Conservation (phyloP, 2,797 vertebrate genomes). For the Rhodeus uyekii region DNA sequence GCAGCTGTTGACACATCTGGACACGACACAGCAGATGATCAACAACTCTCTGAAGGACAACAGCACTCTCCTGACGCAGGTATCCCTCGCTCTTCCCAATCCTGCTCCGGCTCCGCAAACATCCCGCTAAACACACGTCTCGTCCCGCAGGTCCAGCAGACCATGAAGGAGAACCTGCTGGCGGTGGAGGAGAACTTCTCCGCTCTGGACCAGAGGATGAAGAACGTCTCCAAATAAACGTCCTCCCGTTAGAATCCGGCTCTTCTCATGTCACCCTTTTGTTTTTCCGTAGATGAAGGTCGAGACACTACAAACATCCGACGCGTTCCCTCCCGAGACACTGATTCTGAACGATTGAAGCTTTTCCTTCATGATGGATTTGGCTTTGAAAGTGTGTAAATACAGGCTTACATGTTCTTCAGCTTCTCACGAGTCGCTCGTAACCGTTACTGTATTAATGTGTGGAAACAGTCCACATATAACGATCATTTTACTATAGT, state of each 20-base stretch:
- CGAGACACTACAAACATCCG: conserved; percentile 60
- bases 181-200: conserved; percentile 87
- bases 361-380: not conserved
- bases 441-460: conserved; percentile 74
- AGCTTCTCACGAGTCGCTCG: conserved; percentile 68
- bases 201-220: conserved; percentile 85
- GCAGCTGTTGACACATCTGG: conserved; percentile 92
- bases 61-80: conserved; percentile 83
- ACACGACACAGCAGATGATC: conserved; percentile 94
- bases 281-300: conserved; percentile 55
- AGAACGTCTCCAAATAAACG: conserved; percentile 85
- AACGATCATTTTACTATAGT: conserved; percentile 67
- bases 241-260: conserved; percentile 15
- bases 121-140: too few species aligned
- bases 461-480: conserved; percentile 62
- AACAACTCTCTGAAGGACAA: conserved; percentile 90
- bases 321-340: not conserved
- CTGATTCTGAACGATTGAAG: not conserved
- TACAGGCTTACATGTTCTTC: conserved; percentile 71
- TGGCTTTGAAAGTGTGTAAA: conserved; percentile 69
- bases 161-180: conserved; percentile 90
- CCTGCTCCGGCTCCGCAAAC: too few species aligned
- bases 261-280: conserved; percentile 57
- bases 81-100: too few species aligned
- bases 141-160: conserved; percentile 93